Evolutionary conservation across 2,888 invertebrate species (phyloP), one percentile per base, ranked within the genome.

Genomic region (Cantharis flavilabris): DNA sequence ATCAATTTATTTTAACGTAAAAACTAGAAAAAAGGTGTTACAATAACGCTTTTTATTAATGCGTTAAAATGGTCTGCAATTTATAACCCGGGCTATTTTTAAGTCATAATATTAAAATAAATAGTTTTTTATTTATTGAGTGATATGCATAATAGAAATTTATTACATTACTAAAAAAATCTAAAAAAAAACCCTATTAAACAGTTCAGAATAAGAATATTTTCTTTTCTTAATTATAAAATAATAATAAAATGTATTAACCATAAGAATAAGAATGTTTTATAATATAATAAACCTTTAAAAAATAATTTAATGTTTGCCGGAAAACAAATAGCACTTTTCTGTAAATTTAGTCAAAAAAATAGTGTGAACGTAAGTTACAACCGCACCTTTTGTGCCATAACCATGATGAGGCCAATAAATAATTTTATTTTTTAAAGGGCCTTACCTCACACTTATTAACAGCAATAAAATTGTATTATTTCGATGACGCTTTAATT

Each of bases 361-460:
- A 87, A 87, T 86, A 86, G 86, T 86, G 87, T 86, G 86, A 87
- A 87, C 87, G 87, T 87, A 86, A 87, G 85, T 87, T 86, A 86
- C 84, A 84, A 86, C 86, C 87, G 84, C 87, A 87, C 87, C 87
- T 88, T 86, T 86, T 87, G 86, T 86, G 85, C 85, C 86, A 86
- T 84, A 86, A 85, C 85, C 85, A 84, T 86, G 85, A 85, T 86
- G 86, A 85, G 84, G 82, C 84, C 85, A 83, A 87, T 87, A 86
- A 85, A 87, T 87, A 86, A 87, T 84, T 86, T 84, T 82, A 80
- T 83, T 83, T 85, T 84, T 83, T 82, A 81, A 83, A 81, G 82
- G 82, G 80, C 13, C 13, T 78, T 81, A 81, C 82, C 83, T 82
- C 82, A 82, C 81, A 84, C 82, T 83, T 83, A 84, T 84, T 82